A percentile compares a stretch with the other conserved stretches of the same genome.
phyloP scores from a whole-genome alignment of 2,888 invertebrate genomes.

The Ceraclea dissimilis region DNA sequence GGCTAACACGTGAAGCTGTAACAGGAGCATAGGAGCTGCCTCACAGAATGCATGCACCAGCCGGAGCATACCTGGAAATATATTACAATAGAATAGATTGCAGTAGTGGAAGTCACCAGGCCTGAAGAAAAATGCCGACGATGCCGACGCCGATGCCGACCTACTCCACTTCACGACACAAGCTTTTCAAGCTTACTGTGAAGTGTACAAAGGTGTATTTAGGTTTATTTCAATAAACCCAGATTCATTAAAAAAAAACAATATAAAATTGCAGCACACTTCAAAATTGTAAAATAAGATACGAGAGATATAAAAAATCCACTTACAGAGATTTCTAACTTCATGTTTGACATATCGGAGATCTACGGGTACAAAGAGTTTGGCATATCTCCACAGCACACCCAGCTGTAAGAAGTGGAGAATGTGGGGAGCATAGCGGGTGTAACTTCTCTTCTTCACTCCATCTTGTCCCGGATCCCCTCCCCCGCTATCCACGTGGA shows the following conservation, averaged over 20 bases:
- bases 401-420: conserved; percentile 64
- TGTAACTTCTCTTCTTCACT: conserved; percentile 23
- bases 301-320: too few relatives aligned
- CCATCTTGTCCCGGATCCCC: conserved; percentile 32
- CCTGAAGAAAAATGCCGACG: too few relatives aligned
- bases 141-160: too few relatives aligned
- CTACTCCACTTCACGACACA: too few relatives aligned
- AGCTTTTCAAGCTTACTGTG: too few relatives aligned
- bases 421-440: conserved; percentile 42
- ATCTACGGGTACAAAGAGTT: conserved; percentile 77
- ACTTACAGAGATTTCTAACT: conserved; percentile 58
- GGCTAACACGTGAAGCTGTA: conserved; percentile 68
- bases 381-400: conserved; percentile 75
- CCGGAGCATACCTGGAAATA: conserved; percentile 57
- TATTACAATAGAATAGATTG: not conserved
- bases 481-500: conserved; percentile 45
- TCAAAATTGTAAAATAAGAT: too few relatives aligned
- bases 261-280: too few relatives aligned
- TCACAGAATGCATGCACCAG: conserved; percentile 82
- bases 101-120: too few relatives aligned
- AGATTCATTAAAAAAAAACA: too few relatives aligned
- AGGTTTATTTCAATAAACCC: too few relatives aligned
- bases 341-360: conserved; percentile 76
- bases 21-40: conserved; percentile 78
- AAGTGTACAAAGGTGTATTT: too few relatives aligned